Evolutionary conservation across 2,888 invertebrate genomes (phyloP), one percentile per base, ranked within the genome.

Genomic region (Drosophila ochracea): DNA sequence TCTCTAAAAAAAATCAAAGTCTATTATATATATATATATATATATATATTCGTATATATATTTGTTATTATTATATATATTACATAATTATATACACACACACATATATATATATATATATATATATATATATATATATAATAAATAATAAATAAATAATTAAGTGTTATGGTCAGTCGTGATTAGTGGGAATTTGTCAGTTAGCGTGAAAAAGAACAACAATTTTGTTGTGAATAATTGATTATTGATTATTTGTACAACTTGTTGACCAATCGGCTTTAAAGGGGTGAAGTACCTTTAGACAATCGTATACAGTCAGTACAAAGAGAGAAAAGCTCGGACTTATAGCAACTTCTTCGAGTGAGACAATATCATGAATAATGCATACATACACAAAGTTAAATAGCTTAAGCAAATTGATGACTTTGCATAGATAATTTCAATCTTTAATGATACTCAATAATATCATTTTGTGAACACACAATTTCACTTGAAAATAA

Each of bases 181-280:
- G 47, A 4, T 47, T 30, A 47, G 11, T 10, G 3, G 37, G 16
- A 21, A 67, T 21, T 43, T 62, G 19, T 19, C 52, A 21, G 16
- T 19, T 21, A 28, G 19, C 19, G 30, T 33, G 30, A 33, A 9
- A 37, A n/a, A 39, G n/a, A 37, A 41, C n/a, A 37, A 52, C 13
- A 25, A 3, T 5, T 31, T 52, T 21, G 19, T n/a, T 25, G 43
- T 35, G 35, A 50, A 28, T 53, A 39, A 10, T 28, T 31, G 33
- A 13, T 21, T 39, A 31, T 43, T 31, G 28, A 58, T 39, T 49
- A 21, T 49, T 19, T 57, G 57, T 47, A 31, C 28, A 39, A n/a
- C 25, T 33, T 28, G 43, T 47, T 55, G 43, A 55, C 31, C 39
- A 35, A 28, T 55, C 28, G 63, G 21, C 47, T 37, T 43, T 37